Percentiles rank a stretch among this genome's conserved stretches.
These are phyloP conservation scores for Sitta europaea DNA, from an alignment of 2,113 vertebrate genomes.

Conservation along the genomic window DNA sequence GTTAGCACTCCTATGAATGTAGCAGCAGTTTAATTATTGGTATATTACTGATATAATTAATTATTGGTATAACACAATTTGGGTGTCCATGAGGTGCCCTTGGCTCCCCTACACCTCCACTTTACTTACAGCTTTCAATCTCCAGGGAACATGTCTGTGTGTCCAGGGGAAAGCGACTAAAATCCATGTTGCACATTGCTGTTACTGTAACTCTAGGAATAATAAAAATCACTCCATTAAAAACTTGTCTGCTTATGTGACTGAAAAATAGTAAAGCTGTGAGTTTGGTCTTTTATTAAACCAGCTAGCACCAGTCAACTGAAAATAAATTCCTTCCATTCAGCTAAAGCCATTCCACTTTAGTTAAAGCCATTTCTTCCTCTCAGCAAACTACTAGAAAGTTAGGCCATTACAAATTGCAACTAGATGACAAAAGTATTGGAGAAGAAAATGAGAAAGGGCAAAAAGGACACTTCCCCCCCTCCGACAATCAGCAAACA, in stretches of 20 bases:
- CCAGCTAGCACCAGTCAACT: neutral
- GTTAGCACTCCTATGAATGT: neutral
- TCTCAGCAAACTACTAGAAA: neutral
- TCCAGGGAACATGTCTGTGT: conserved; percentile 96
- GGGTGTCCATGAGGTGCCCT: neutral
- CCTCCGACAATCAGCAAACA: neutral
- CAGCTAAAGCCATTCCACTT: neutral
- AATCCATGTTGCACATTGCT: conserved; percentile 99
- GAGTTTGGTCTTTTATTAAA: neutral
- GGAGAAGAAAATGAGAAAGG: neutral
- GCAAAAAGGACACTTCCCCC: neutral
- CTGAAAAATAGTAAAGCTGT: neutral
- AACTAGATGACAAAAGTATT: neutral
- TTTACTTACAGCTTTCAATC: conserved; percentile 97
- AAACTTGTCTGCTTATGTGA: neutral
- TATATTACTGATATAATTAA: neutral
- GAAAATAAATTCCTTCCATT: neutral
- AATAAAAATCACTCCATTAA: neutral
- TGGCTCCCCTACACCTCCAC: neutral
- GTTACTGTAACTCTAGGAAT: conserved; percentile 91
- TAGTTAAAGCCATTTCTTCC: neutral
- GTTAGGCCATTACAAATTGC: neutral
- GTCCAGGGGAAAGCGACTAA: conserved; percentile 95
- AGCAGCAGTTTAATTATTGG: neutral
- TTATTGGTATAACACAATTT: neutral